Evolutionary conservation across 2,888 invertebrate genomes (phyloP).

Genomic region (Acrobasis suavella): DNA sequence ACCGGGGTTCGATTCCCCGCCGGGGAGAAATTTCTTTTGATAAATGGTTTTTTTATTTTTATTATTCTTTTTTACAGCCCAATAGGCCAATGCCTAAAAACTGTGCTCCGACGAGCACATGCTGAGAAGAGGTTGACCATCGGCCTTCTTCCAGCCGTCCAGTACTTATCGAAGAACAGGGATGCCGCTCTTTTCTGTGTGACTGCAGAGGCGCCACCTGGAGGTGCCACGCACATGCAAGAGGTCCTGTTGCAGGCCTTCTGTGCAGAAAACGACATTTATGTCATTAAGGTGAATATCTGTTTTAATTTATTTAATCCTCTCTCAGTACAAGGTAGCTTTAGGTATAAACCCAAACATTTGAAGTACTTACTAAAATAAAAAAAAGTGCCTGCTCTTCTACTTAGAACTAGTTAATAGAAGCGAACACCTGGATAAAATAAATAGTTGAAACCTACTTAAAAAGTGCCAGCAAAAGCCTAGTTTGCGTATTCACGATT

Average conservation of each 20-base stretch:
- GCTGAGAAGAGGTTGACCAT: slow-evolving; percentile 83
- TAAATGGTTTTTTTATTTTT: slow-evolving; percentile 3
- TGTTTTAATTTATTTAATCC: slow-evolving; percentile 13
- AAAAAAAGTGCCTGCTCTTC: too few species aligned
- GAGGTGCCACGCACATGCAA: slow-evolving; percentile 90
- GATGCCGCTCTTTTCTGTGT: slow-evolving; percentile 87
- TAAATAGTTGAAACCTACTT: too few species aligned
- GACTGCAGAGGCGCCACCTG: slow-evolving; percentile 85
- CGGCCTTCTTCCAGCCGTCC: slow-evolving; percentile 84
- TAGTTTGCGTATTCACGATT: too few species aligned
- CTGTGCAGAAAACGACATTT: slow-evolving; percentile 90
- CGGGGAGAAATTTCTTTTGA: slow-evolving; percentile 55
- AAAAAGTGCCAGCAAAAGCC: too few species aligned
- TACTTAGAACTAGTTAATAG: too few species aligned
- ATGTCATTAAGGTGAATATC: slow-evolving; percentile 85
- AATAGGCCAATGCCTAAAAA: slow-evolving; percentile 76
- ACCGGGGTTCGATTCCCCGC: slow-evolving; percentile 84
- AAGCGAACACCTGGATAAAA: too few species aligned
- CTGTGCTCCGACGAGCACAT: slow-evolving; percentile 79
- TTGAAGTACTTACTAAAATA: too few species aligned
- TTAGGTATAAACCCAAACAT: too few species aligned
- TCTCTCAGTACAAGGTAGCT: too few species aligned
- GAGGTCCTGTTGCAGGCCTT: slow-evolving; percentile 89
- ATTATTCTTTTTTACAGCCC: slow-evolving; percentile 63
- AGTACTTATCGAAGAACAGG: slow-evolving; percentile 81